Evolutionary conservation across 2,113 vertebrate genomes (phyloP), one percentile per base, ranked within the genome.

Genomic region (Etheostoma spectabile): DNA sequence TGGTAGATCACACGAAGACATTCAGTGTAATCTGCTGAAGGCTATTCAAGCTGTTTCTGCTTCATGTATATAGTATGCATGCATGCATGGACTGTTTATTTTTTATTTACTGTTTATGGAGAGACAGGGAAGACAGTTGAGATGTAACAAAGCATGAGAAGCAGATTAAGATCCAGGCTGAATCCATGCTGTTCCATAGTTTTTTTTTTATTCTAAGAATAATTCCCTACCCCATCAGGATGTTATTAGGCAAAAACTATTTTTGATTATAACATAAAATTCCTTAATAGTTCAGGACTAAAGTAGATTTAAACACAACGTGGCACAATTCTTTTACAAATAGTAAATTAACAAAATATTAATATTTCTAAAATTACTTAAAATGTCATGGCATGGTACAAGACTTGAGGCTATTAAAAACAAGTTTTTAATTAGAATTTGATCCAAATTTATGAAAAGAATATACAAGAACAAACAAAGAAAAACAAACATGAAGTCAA

Each of bases 1-100:
- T 86, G 35, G 2, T 24, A 38, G 30, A 80, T 49, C 16, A 67
- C 56, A 71, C 77, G 71, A 65, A 67, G 55, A 74, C 13, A 3
- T 8, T 62, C 12, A 8, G 67, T 49, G 21, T 60, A 77, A 72
- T 82, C 74, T 0, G 72, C 71, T 24, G 1, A 30, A 24, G 48
- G 87, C 53, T 38, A 33, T 61, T 79, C 19, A 67, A 64, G 13
- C 13, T 14, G 60, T 77, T 71, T 79, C 59, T 1, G 42, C 46
- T 75, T 72, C 0, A 74, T 77, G 51, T 60, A 62, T 88, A 27
- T 45, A 46, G 8, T 64, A 35, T 46, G 33, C 45, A 48, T 46
- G 33, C 45, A 48, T 52, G 27, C 38, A 51, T 13, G 22, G 30
- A 64, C 3, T n/a, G 48, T 79, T 77, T 77, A 57, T 1, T n/a